A percentile compares a stretch with the other conserved stretches of the same genome.
Evolutionary conservation across 2,797 vertebrate species (phyloP).

Genomic region (Lutjanus argentimaculatus): DNA sequence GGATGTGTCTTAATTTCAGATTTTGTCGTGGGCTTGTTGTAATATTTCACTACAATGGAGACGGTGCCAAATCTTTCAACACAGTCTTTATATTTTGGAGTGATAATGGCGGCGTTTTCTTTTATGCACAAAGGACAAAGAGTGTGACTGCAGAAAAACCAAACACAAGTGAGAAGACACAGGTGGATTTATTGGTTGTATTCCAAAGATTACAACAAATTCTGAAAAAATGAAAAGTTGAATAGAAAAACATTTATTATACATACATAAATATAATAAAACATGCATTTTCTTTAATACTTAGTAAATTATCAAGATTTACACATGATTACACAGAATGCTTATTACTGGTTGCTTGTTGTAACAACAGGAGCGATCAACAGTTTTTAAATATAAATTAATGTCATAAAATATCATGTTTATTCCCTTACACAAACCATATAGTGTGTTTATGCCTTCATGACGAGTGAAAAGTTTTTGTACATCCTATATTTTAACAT

Average conservation of each 20-base stretch:
- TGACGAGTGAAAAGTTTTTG: background rate
- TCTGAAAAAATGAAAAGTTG: background rate
- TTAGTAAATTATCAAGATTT: background rate
- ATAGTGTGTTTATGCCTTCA: background rate
- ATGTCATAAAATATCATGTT: background rate
- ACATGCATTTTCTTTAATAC: conserved; percentile 4
- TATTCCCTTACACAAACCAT: too few species aligned
- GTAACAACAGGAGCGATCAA: background rate
- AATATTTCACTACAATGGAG: conserved; percentile 68
- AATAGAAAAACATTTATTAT: conserved; percentile 7
- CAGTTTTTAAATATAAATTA: background rate
- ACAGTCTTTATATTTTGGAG: background rate
- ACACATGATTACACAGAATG: conserved; percentile 25
- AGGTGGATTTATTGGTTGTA: conserved; percentile 41
- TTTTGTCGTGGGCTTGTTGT: conserved; percentile 48
- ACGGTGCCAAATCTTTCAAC: conserved; percentile 46
- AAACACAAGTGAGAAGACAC: background rate
- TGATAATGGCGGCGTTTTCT: background rate
- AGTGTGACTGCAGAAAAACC: background rate
- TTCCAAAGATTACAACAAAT: conserved; percentile 21
- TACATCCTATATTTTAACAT: background rate
- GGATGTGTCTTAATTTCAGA: conserved; percentile 77
- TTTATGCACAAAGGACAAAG: background rate
- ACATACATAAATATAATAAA: conserved; percentile 31
- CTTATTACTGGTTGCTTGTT: conserved; percentile 38